Evolutionary conservation across 2,888 invertebrate species (phyloP).

Genomic region (Dendrolimus houi): DNA sequence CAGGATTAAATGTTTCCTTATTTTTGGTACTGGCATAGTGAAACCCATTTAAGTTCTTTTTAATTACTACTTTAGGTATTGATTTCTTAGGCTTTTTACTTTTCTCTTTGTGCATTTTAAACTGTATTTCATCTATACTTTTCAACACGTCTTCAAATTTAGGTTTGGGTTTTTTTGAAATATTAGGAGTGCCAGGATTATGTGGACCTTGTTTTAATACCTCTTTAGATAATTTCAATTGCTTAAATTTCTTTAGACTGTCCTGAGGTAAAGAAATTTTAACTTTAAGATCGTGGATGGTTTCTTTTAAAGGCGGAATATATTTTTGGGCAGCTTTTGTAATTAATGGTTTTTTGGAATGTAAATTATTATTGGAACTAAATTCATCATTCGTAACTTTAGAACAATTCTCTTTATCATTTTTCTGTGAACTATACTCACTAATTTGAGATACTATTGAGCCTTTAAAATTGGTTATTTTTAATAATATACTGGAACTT

Average conservation of each 20-base stretch:
- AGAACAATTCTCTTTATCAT: slow-evolving; percentile 32
- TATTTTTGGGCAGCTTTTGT: slow-evolving; percentile 73
- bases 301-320: slow-evolving; percentile 62
- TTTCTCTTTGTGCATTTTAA: slow-evolving; percentile 58
- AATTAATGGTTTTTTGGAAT: slow-evolving; percentile 45
- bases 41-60: slow-evolving; percentile 62
- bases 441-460: slow-evolving; percentile 53
- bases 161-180: slow-evolving; percentile 57
- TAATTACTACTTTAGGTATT: slow-evolving; percentile 69
- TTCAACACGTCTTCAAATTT: slow-evolving; percentile 73
- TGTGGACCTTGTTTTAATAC: slow-evolving; percentile 41
- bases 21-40: slow-evolving; percentile 61
- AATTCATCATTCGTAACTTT: slow-evolving; percentile 46
- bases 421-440: slow-evolving; percentile 24
- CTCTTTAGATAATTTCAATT: slow-evolving; percentile 55
- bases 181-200: slow-evolving; percentile 22
- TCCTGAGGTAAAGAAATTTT: slow-evolving; percentile 61
- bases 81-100: slow-evolving; percentile 46
- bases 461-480: slow-evolving; percentile 60
- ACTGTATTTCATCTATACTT: slow-evolving; percentile 67
- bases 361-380: slow-evolving; percentile 30
- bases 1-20: slow-evolving; percentile 50
- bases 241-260: slow-evolving; percentile 56
- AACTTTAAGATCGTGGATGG: slow-evolving; percentile 56
- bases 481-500: slow-evolving; percentile 50